Conservation (phyloP, 2,113 vertebrate species). For the Gnathonemus longibarbis region DNA sequence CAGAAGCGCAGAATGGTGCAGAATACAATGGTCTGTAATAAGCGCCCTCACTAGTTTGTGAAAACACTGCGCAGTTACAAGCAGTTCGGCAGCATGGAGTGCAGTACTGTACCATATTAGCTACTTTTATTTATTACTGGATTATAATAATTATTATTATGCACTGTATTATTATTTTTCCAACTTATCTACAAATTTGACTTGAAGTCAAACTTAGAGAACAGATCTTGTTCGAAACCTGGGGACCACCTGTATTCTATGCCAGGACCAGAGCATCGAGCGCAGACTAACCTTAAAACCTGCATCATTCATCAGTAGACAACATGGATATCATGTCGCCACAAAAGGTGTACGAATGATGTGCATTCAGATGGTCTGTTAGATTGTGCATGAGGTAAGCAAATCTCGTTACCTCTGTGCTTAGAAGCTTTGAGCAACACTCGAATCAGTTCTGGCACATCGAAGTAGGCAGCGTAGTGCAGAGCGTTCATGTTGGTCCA, state of each 20-base stretch:
- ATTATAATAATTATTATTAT: background rate
- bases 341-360: background rate
- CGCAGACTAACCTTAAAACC: background rate
- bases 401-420: slow-evolving; percentile 63
- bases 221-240: background rate
- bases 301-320: background rate
- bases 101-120: background rate
- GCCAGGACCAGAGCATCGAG: background rate
- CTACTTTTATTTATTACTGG: background rate
- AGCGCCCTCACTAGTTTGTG: background rate
- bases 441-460: slow-evolving; percentile 79
- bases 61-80: background rate
- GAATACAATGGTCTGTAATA: background rate
- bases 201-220: background rate
- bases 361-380: background rate
- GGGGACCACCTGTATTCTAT: background rate
- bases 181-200: background rate
- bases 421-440: slow-evolving; percentile 73
- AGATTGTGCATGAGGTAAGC: background rate
- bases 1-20: background rate
- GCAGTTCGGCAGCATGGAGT: background rate
- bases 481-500: slow-evolving; percentile 94
- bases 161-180: background rate
- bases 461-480: slow-evolving; percentile 87
- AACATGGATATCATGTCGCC: background rate